Conservation (phyloP, 2,113 vertebrate species). For the Corydoras sp. region DNA sequence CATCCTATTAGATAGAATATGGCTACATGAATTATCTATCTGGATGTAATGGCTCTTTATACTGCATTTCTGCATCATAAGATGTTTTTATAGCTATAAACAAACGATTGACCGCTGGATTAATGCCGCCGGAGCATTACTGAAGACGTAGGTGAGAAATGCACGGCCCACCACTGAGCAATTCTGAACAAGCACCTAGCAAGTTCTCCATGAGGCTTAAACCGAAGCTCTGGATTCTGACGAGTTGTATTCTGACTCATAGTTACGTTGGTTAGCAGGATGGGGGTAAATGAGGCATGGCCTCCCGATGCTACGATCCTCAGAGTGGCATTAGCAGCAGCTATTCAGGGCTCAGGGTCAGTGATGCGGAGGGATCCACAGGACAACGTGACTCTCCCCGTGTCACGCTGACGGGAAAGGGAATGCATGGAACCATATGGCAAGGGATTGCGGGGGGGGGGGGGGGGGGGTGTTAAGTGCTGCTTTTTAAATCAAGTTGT, state of each 20-base stretch:
- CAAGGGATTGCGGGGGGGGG: neutral
- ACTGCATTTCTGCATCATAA: too few relatives aligned
- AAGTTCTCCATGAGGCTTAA: neutral
- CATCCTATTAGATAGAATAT: too few relatives aligned
- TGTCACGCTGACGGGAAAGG: neutral
- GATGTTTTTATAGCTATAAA: too few relatives aligned
- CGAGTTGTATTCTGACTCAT: slow-evolving; percentile 1
- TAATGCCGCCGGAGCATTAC: too few relatives aligned
- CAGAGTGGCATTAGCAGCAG: slow-evolving; percentile 20
- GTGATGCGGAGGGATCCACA: slow-evolving; percentile 19
- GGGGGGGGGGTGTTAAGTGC: neutral
- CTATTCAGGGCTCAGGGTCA: slow-evolving; percentile 33
- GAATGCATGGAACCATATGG: neutral
- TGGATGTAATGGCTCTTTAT: too few relatives aligned
- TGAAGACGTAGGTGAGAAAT: too few relatives aligned
- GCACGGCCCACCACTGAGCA: too few relatives aligned
- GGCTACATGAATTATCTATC: too few relatives aligned
- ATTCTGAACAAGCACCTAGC: too few relatives aligned
- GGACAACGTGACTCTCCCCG: slow-evolving; percentile 20
- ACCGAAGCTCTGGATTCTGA: neutral
- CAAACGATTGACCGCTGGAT: too few relatives aligned
- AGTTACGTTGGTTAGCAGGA: slow-evolving; percentile 25
- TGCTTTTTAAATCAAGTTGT: neutral
- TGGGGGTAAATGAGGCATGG: slow-evolving; percentile 36
- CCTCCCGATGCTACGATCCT: slow-evolving; percentile 14